Percentiles rank a stretch among this genome's conserved stretches.
These are phyloP conservation scores for Dynastes tityus DNA, from an alignment of 2,888 invertebrate species.

Conservation along the genomic window DNA sequence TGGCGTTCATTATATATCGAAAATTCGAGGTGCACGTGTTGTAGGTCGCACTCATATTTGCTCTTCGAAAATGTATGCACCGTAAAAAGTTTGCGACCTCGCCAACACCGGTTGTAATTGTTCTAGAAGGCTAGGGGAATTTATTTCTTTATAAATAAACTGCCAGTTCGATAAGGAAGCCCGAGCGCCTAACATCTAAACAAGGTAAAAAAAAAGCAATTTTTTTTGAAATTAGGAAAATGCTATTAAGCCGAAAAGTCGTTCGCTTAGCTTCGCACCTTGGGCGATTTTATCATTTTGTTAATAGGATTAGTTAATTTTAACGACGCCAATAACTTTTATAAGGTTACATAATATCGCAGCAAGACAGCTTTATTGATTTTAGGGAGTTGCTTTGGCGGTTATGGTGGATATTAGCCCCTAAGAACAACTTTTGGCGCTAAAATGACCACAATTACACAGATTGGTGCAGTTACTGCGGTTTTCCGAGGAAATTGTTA, in stretches of 20 bases:
- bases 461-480: neutral
- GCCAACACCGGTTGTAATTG: constrained; percentile 39
- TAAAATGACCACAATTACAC: constrained; percentile 13
- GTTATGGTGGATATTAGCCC: constrained; percentile 11
- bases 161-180: constrained; percentile 51
- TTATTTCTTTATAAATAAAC: constrained; percentile 50
- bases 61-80: constrained; percentile 10
- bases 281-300: constrained; percentile 17
- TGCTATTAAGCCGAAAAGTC: neutral
- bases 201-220: constrained; percentile 26
- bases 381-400: constrained; percentile 39
- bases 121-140: constrained; percentile 50
- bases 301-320: neutral
- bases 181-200: constrained; percentile 50
- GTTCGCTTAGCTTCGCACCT: neutral
- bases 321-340: neutral
- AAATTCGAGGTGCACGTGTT: constrained; percentile 3
- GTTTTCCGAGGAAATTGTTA: constrained; percentile 4
- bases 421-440: neutral
- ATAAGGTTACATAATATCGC: constrained; percentile 29
- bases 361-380: constrained; percentile 34
- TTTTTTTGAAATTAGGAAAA: constrained; percentile 25
- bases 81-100: constrained; percentile 18
- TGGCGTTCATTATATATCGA: constrained; percentile 13
- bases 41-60: constrained; percentile 8